Evolutionary conservation across 2,888 invertebrate species (phyloP).

Genomic region (Koerneria pararmatus): DNA sequence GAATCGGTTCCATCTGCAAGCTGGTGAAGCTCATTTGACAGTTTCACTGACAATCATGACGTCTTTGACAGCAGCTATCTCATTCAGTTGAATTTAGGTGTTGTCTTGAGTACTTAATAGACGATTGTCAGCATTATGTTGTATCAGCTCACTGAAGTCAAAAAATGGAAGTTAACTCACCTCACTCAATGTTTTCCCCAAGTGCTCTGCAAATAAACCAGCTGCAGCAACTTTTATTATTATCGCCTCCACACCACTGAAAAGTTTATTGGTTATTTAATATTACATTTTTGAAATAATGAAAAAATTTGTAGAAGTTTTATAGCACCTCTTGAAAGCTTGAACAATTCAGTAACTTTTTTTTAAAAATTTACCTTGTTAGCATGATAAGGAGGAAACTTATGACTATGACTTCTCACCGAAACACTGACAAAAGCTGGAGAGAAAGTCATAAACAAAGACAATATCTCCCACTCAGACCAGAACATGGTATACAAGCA

Average conservation of each 20-base stretch:
- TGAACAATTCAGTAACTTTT: no score
- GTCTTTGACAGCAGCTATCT: background rate
- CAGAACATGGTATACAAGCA: no score
- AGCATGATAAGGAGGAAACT: no score
- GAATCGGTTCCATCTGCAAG: slow-evolving; percentile 77
- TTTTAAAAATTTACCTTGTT: no score
- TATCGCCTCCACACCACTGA: slow-evolving; percentile 78
- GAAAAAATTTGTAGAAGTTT: no score
- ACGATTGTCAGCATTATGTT: background rate
- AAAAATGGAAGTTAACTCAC: slow-evolving; percentile 29
- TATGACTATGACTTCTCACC: no score
- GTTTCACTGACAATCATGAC: background rate
- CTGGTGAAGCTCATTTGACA: background rate
- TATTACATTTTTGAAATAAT: no score
- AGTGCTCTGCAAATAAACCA: slow-evolving; percentile 72
- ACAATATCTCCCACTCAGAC: no score
- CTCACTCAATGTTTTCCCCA: slow-evolving; percentile 49
- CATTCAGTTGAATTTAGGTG: slow-evolving; percentile 10
- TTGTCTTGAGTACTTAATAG: background rate
- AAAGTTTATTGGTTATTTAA: no score
- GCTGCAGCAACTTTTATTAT: slow-evolving; percentile 92
- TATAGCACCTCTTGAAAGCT: no score
- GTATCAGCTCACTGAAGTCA: background rate
- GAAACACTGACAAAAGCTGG: no score
- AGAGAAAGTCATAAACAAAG: no score